Evolutionary conservation across 2,888 invertebrate genomes (phyloP).

Genomic region (Meghimatium bilineatum): DNA sequence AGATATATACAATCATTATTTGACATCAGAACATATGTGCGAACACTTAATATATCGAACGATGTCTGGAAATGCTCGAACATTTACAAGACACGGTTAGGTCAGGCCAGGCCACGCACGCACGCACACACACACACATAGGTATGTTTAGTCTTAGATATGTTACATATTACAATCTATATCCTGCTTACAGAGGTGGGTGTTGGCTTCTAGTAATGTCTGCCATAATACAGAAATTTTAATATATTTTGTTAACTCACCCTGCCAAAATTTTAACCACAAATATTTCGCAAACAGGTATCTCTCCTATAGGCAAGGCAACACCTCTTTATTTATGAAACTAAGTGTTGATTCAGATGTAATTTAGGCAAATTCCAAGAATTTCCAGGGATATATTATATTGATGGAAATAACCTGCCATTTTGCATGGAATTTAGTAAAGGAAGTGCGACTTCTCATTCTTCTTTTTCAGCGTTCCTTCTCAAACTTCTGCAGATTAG

Average conservation of each 20-base stretch:
- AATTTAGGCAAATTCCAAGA: no score
- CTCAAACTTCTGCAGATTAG: no score
- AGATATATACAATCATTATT: no score
- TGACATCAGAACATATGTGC: neutral
- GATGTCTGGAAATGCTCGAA: neutral
- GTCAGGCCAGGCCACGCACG: no score
- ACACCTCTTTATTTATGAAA: no score
- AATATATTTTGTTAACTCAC: neutral
- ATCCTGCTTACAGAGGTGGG: neutral
- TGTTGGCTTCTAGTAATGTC: neutral
- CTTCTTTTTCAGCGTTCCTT: no score
- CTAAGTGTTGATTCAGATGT: no score
- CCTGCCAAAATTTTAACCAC: neutral
- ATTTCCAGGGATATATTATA: no score
- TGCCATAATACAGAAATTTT: neutral
- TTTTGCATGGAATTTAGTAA: no score
- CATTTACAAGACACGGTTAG: neutral
- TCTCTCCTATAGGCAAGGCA: neutral
- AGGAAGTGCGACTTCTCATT: no score
- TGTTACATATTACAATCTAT: neutral
- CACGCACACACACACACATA: neutral
- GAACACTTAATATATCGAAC: neutral
- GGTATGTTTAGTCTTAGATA: conserved; percentile 1
- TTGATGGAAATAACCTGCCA: no score
- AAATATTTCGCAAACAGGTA: neutral